A percentile compares a stretch with the other conserved stretches of the same genome.
Evolutionary conservation across 2,797 vertebrate genomes (phyloP).

Genomic region (Cirrhinus mrigala): DNA sequence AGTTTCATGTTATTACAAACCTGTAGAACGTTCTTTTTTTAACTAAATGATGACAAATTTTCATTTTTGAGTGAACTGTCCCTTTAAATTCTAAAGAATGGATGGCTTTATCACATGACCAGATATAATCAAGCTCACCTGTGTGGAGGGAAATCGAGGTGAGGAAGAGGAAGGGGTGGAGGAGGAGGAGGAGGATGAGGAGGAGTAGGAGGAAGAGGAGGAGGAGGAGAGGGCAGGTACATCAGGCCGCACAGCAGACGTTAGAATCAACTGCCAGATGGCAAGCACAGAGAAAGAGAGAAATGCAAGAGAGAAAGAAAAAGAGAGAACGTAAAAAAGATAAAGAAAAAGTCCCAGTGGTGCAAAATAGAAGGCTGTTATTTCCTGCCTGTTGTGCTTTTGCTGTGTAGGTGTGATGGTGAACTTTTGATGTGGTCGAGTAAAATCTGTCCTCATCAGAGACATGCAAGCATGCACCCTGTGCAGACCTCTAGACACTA

Average conservation of each 20-base stretch:
- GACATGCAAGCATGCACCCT: conserved; percentile 26
- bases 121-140: conserved; percentile 83
- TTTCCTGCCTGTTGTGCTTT: conserved; percentile 44
- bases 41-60: neutral
- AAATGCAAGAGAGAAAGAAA: conserved; percentile 28
- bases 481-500: conserved; percentile 29
- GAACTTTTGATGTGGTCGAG: conserved; percentile 60
- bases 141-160: conserved; percentile 89
- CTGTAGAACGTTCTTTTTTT: neutral
- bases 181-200: conserved; percentile 67
- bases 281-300: conserved; percentile 45
- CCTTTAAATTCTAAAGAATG: neutral
- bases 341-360: conserved; percentile 34
- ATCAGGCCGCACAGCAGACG: conserved; percentile 78
- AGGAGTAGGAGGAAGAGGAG: conserved; percentile 64
- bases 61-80: neutral
- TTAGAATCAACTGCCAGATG: conserved; percentile 79
- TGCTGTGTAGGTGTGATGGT: conserved; percentile 48
- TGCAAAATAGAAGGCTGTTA: conserved; percentile 34
- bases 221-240: conserved; percentile 63
- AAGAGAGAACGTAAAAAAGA: conserved; percentile 43
- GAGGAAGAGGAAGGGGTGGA: conserved; percentile 70
- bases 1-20: neutral
- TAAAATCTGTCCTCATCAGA: conserved; percentile 42
- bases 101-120: conserved; percentile 47